These are phyloP conservation scores for Acipenser transmontanus DNA, from an alignment of 2,797 vertebrate genomes.

Conservation along the genomic window DNA sequence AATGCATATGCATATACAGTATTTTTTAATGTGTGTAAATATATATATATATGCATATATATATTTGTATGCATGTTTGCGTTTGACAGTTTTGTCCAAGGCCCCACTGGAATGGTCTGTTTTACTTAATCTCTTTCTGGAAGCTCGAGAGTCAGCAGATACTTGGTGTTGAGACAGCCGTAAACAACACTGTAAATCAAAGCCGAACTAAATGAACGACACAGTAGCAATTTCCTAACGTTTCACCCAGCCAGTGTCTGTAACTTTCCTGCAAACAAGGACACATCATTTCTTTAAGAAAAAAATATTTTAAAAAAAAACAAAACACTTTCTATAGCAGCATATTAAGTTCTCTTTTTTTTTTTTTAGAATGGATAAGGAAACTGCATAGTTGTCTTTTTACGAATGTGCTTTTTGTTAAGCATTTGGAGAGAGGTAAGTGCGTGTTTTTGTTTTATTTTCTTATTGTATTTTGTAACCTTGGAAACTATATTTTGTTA, in stretches of 20 bases:
- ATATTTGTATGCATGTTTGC: conserved; percentile 12
- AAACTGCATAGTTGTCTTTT: conserved; percentile 55
- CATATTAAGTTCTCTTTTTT: conserved; percentile 30
- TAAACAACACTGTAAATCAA: conserved; percentile 23
- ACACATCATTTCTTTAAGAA: conserved; percentile 13
- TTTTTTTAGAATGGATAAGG: conserved; percentile 15
- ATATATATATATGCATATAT: conserved; percentile 31
- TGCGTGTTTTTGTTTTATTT: background rate
- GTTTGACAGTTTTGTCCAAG: conserved; percentile 12
- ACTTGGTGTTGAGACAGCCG: background rate
- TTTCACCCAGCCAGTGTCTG: conserved; percentile 11
- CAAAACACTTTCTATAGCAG: conserved; percentile 34
- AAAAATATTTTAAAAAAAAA: conserved; percentile 25
- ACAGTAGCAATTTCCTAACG: conserved; percentile 23
- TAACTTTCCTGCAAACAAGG: conserved; percentile 2
- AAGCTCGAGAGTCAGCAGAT: conserved; percentile 19
- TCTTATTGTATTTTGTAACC: background rate
- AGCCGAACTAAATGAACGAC: conserved; percentile 14
- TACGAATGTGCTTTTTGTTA: conserved; percentile 42
- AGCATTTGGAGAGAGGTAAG: conserved; percentile 28
- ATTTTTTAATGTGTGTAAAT: conserved; percentile 20
- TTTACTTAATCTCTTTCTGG: conserved; percentile 13
- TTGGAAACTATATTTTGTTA: background rate
- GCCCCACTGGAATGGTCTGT: conserved; percentile 36
- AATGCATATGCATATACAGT: conserved; percentile 8